Evolutionary conservation across 2,888 invertebrate genomes (phyloP), one percentile per base, ranked within the genome.

Genomic region (Drosophila dives): DNA sequence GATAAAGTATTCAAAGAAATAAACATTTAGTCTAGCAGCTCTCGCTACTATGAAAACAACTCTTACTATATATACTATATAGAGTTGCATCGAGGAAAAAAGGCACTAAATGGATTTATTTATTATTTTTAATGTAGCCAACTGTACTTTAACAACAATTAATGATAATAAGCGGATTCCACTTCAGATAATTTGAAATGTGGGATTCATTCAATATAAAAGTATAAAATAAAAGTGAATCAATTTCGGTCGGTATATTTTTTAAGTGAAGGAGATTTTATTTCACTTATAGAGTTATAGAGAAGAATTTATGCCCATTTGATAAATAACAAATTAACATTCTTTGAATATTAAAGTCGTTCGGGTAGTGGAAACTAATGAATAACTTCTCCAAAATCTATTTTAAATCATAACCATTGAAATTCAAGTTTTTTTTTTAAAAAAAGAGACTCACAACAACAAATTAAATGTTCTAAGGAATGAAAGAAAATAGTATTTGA

Each of bases 51-150:
- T 51, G 8, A 23, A 12, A 40, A 32, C 38, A 50, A 45, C 29
- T 29, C 40, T 8, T 15, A 32, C 29, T 40, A 20, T n/a, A 20
- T n/a, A 55, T 56, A 40, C 40, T 5, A 38, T 8, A 20, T 17
- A 36, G 8, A 55, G 20, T 38, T 53, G 48, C 34, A 55, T 32
- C 49, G 34, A 53, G 20, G 29, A 20, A 42, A 53, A 26, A 76
- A 76, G 77, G 77, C 76, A 76, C 77, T 76, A 36, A 1, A 42
- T 5, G 34, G 49, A 5, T 26, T 5, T 53, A 10, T 8, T 23
- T 10, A 17, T 38, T 15, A 17, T 33, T 61, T 56, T 3, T 4
- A 32, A n/a, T 38, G 36, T 58, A 38, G 26, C 75, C 70, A 63
- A 55, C 59, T 70, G 64, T 45, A 23, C 59, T 53, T 32, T 20